A percentile compares a stretch with the other conserved stretches of the same genome.
Conservation (phyloP, 1,140 invertebrate genomes). For the Apis laboriosa region DNA sequence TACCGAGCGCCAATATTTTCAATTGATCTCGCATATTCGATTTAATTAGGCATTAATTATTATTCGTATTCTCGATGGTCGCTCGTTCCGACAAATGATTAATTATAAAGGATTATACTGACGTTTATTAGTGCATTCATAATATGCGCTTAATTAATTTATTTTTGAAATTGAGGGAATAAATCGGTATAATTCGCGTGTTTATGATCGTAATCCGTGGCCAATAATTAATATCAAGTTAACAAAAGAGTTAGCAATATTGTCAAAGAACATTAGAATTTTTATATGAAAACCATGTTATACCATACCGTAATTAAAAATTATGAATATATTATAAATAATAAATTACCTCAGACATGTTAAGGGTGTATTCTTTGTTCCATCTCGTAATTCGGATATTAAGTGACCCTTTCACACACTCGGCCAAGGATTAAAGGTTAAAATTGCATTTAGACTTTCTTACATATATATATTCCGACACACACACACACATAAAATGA, state of each 20-base stretch:
- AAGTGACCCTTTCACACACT: too few relatives aligned
- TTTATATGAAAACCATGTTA: too few relatives aligned
- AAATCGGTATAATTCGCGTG: not conserved
- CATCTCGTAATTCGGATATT: too few relatives aligned
- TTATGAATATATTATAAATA: too few relatives aligned
- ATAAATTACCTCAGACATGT: too few relatives aligned
- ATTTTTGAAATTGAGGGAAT: not conserved
- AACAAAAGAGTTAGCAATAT: not conserved
- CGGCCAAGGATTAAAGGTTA: not conserved
- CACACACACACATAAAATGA: too few relatives aligned
- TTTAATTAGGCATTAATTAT: constrained; percentile 17
- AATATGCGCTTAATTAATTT: constrained; percentile 4
- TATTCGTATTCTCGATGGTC: not conserved
- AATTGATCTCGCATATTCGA: not conserved
- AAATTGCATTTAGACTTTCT: not conserved
- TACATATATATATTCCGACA: too few relatives aligned
- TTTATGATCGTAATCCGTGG: not conserved
- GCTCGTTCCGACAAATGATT: not conserved
- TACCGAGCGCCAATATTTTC: not conserved
- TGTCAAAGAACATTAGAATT: not conserved
- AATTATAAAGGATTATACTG: not conserved
- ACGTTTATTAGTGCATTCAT: not conserved
- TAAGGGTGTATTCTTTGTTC: too few relatives aligned
- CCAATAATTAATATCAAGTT: not conserved
- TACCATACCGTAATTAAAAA: too few relatives aligned